phyloP scores from a whole-genome alignment of 2,797 vertebrate genomes.

The Sus cebifrons region DNA sequence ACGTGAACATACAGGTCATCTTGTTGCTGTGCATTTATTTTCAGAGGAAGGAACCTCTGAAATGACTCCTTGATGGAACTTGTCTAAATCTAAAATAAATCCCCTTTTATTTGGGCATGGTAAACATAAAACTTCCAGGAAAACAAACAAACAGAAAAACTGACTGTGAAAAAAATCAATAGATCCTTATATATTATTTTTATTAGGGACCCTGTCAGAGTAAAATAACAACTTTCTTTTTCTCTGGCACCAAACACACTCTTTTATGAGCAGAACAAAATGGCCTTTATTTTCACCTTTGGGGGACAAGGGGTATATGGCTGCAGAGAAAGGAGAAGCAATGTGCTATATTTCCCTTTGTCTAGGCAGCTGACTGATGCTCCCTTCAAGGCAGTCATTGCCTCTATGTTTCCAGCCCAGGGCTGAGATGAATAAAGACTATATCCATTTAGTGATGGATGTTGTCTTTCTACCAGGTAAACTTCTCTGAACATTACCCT shows the following conservation, averaged over 20 bases:
- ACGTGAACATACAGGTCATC: background rate
- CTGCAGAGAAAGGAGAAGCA: background rate
- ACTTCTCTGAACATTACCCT: background rate
- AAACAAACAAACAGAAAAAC: conserved; percentile 43
- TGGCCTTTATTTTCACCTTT: conserved; percentile 64
- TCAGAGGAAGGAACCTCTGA: conserved; percentile 48
- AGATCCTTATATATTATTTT: conserved; percentile 82
- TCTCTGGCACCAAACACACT: conserved; percentile 53
- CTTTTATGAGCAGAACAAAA: conserved; percentile 74
- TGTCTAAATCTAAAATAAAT: conserved; percentile 62
- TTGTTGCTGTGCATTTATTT: conserved; percentile 31
- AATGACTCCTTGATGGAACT: conserved; percentile 63
- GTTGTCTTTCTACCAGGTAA: background rate
- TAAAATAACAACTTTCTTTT: conserved; percentile 78
- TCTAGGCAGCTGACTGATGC: background rate
- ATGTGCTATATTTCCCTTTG: background rate
- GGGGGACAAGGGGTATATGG: accelerated
- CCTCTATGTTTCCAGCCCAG: background rate
- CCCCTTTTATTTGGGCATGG: conserved; percentile 32
- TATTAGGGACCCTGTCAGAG: conserved; percentile 78
- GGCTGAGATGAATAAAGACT: background rate
- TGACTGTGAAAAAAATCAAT: conserved; percentile 75
- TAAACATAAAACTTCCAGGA: conserved; percentile 76
- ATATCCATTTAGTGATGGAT: background rate
- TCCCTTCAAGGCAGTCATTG: background rate